Evolutionary conservation across 2,113 vertebrate species (phyloP).

Genomic region (Oreamnos americanus): DNA sequence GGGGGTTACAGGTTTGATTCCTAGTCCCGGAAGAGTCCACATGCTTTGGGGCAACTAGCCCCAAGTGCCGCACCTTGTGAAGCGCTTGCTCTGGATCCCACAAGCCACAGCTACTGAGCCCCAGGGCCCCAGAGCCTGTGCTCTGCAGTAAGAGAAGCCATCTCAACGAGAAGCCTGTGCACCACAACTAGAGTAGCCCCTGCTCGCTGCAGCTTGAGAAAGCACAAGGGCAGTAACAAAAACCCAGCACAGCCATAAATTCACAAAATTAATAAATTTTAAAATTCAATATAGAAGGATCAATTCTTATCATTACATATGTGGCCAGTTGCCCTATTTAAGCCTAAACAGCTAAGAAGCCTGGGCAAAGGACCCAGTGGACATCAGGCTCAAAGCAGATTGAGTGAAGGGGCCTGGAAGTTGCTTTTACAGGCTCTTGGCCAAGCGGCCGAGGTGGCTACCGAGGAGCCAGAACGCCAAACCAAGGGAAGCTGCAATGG

Average conservation of each 20-base stretch:
- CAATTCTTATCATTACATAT: background rate
- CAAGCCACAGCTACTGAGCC: background rate
- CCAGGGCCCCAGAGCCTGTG: background rate
- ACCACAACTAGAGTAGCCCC: background rate
- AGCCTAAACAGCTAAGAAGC: background rate
- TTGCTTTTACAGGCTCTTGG: background rate
- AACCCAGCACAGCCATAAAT: background rate
- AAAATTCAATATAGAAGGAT: background rate
- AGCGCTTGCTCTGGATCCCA: background rate
- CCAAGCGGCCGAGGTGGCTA: background rate
- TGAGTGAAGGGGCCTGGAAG: background rate
- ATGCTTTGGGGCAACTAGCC: background rate
- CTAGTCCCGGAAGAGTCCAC: background rate
- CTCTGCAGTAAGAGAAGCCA: background rate
- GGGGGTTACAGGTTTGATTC: background rate
- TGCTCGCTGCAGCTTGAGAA: background rate
- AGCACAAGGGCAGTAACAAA: background rate
- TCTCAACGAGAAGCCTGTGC: background rate
- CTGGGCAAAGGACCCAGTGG: background rate
- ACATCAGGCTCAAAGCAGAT: background rate
- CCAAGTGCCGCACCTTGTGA: background rate
- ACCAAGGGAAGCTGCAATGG: background rate
- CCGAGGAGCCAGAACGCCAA: background rate
- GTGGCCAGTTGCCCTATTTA: background rate
- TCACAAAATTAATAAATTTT: background rate